A percentile compares a stretch with the other conserved stretches of the same genome.
Evolutionary conservation across 1,140 invertebrate species (phyloP).

Genomic region (Drosophila sechellia): DNA sequence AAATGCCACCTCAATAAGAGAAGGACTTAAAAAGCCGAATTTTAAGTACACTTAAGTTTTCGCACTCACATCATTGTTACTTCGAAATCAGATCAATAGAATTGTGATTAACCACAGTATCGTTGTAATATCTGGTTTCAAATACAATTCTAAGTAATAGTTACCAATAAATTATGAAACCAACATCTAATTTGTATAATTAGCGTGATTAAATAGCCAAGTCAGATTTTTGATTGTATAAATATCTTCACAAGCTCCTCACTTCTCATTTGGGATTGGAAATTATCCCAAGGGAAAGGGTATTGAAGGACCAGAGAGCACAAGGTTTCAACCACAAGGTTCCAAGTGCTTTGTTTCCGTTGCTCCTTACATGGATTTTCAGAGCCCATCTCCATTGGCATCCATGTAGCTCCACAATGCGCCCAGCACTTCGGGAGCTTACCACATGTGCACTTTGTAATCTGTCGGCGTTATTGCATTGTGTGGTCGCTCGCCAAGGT

Average conservation of each 20-base stretch:
- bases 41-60: background rate
- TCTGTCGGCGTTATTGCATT: slow-evolving; percentile 82
- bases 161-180: too few species aligned
- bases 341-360: slow-evolving; percentile 39
- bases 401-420: slow-evolving; percentile 37
- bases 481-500: slow-evolving; percentile 28
- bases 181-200: too few species aligned
- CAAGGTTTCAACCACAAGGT: slow-evolving; percentile 40
- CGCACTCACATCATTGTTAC: background rate
- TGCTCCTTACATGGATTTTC: slow-evolving; percentile 70
- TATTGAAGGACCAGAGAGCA: slow-evolving; percentile 5
- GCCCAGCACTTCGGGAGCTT: slow-evolving; percentile 71
- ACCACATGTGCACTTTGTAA: slow-evolving; percentile 83
- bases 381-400: slow-evolving; percentile 29
- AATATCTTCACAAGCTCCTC: too few species aligned
- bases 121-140: too few species aligned
- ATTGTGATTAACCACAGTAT: too few species aligned
- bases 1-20: slow-evolving; percentile 32
- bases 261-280: too few species aligned
- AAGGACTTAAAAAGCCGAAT: background rate
- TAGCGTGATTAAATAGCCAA: too few species aligned
- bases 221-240: too few species aligned
- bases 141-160: too few species aligned
- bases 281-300: background rate
- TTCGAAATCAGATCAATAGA: too few species aligned